Evolutionary conservation across 2,113 vertebrate species (phyloP).

Genomic region (Coptodon rendalli): DNA sequence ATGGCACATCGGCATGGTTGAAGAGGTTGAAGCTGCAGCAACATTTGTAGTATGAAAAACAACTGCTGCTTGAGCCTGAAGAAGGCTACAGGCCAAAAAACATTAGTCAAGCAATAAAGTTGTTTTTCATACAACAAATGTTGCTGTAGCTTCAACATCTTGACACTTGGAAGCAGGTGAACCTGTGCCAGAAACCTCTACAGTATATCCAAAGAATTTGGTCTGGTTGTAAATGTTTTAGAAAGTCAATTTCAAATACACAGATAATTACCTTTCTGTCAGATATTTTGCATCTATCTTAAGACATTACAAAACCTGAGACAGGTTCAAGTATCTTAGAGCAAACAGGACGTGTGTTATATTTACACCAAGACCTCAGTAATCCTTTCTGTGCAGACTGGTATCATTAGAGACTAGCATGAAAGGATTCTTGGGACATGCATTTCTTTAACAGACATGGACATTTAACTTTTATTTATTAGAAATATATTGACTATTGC

Average conservation of each 20-base stretch:
- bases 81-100: neutral
- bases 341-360: constrained; percentile 54
- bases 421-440: constrained; percentile 20
- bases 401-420: constrained; percentile 30
- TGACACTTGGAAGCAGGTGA: neutral
- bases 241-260: neutral
- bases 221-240: neutral
- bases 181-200: neutral
- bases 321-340: constrained; percentile 11
- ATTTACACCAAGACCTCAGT: constrained; percentile 51
- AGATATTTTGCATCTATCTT: neutral
- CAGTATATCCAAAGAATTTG: neutral
- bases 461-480: neutral
- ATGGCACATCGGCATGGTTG: neutral
- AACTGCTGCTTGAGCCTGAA: neutral
- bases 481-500: neutral
- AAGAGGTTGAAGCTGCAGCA: neutral
- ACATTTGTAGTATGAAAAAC: neutral
- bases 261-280: neutral
- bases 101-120: neutral
- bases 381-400: constrained; percentile 40
- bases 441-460: neutral
- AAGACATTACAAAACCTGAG: neutral
- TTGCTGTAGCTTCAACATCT: neutral
- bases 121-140: neutral